Evolutionary conservation across 2,113 vertebrate species (phyloP), one percentile per base, ranked within the genome.

Genomic region (Daubentonia madagascariensis): DNA sequence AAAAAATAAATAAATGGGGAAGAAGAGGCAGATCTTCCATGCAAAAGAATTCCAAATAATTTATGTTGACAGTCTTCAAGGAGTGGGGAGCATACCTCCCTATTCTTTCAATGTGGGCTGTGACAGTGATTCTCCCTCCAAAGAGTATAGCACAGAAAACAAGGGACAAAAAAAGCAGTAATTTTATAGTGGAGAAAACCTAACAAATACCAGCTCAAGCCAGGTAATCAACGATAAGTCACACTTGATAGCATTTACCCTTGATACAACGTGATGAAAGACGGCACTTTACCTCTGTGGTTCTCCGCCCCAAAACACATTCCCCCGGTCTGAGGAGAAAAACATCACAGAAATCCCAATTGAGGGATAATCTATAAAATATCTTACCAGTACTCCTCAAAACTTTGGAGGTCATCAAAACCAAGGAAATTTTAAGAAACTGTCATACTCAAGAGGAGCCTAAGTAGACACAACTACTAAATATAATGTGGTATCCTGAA

Each of bases 41-140:
- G 45, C 18, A 95, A 79, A 97, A 89, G 16, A 94, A 93, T 50
- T 57, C 28, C 72, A 76, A 96, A 81, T 92, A 94, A 88, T 68
- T 78, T 68, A 86, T n/a, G 35, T 5, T 76, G 40, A 23, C 2
- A 89, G 67, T 14, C 52, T 20, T 94, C 6, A 35, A 1, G 14
- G 40, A 91, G 50, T 54, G 35, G 52, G 54, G 13, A 59, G 2
- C 12, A 45, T 48, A 96, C 57, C 17, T 80, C 28, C 1, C 16
- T 25, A 68, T 6, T 83, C 45, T 90, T 78, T 81, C 80, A 61
- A 1, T 83, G 37, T 92, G 17, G 57, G 10, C 43, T 94, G 1
- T 52, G 54, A 76, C 0, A 12, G 32, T 79, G 43, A 22, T 57
- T 93, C 75, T 72, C 65, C 14, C 57, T 85, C 22, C 25, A n/a